Conservation (phyloP, 2,113 vertebrate genomes). For the human (Homo sapiens) region DNA sequence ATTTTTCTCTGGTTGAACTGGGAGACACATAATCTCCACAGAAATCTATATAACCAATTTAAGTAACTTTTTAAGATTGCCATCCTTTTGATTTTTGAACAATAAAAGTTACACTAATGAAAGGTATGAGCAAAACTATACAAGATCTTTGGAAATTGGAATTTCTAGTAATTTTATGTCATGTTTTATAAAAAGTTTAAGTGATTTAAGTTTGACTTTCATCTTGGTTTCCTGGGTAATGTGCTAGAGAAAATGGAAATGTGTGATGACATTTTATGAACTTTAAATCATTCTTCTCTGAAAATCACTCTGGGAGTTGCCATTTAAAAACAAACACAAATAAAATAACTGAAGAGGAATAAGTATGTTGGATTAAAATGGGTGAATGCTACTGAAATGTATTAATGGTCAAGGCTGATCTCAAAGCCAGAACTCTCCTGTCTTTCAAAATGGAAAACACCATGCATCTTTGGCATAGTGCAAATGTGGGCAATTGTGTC, state of each 20-base stretch:
- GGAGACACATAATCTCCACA: not conserved
- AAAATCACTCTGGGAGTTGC: slow-evolving; percentile 69
- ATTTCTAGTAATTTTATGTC: slow-evolving; percentile 48
- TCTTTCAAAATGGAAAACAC: not conserved
- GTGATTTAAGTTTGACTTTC: slow-evolving; percentile 54
- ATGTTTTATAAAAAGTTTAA: slow-evolving; percentile 43
- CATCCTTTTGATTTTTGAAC: not conserved
- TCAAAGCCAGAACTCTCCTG: slow-evolving; percentile 2
- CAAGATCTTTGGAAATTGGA: slow-evolving; percentile 28
- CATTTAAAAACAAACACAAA: slow-evolving; percentile 73
- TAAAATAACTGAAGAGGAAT: slow-evolving; percentile 53
- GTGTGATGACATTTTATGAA: slow-evolving; percentile 76
- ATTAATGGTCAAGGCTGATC: not conserved
- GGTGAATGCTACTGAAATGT: not conserved
- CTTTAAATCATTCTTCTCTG: slow-evolving; percentile 67
- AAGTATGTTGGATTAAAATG: slow-evolving; percentile 49
- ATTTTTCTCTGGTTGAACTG: not conserved
- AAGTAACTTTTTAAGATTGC: slow-evolving; percentile 6
- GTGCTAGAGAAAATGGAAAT: slow-evolving; percentile 57
- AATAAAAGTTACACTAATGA: slow-evolving; percentile 3
- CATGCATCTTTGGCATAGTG: not conserved
- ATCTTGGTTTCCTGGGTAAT: slow-evolving; percentile 61
- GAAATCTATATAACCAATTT: not conserved
- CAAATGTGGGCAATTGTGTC: not conserved
- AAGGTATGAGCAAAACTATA: not conserved